phyloP scores from a whole-genome alignment of 30 jellyfish, hydroid and myxozoan genomes.

The Chrysaora quinquecirrha region DNA sequence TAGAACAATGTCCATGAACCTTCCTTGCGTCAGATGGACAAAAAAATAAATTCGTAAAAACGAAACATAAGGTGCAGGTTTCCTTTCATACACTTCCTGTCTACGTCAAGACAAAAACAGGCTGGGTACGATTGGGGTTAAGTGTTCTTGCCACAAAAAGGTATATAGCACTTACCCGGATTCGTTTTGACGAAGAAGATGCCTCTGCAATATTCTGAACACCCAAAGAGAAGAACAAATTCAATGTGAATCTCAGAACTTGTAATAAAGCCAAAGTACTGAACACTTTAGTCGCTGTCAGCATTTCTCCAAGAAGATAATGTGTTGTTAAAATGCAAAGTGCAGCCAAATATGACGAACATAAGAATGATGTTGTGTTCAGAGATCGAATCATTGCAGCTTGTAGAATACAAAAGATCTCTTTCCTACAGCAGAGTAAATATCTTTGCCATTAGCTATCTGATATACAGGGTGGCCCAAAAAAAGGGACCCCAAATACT shows the following conservation, averaged over 20 bases:
- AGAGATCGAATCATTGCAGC: slow-evolving; percentile 36
- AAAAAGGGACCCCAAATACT: too few relatives aligned
- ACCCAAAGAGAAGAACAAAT: slow-evolving; percentile 45
- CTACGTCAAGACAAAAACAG: too few relatives aligned
- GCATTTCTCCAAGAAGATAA: slow-evolving; percentile 38
- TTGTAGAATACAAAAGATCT: slow-evolving; percentile 11
- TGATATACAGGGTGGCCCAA: too few relatives aligned
- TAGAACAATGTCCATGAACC: too few relatives aligned
- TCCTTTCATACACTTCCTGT: too few relatives aligned
- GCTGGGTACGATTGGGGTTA: too few relatives aligned
- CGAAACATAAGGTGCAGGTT: too few relatives aligned
- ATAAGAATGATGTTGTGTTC: slow-evolving; percentile 2
- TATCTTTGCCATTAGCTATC: too few relatives aligned
- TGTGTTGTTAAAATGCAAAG: slow-evolving; percentile 60
- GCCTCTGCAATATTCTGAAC: slow-evolving; percentile 62
- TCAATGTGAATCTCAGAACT: slow-evolving; percentile 19
- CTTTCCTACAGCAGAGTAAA: slow-evolving; percentile 52
- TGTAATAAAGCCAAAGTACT: slow-evolving; percentile 57
- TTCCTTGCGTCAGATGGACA: too few relatives aligned
- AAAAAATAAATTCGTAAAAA: too few relatives aligned
- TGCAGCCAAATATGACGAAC: slow-evolving; percentile 61
- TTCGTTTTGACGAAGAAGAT: slow-evolving; percentile 39
- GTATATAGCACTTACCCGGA: slow-evolving; percentile 70
- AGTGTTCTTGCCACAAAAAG: too few relatives aligned
- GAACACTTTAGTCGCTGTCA: slow-evolving; percentile 53